phyloP scores from a whole-genome alignment of 2,113 vertebrate species.

The Camelus bactrianus region DNA sequence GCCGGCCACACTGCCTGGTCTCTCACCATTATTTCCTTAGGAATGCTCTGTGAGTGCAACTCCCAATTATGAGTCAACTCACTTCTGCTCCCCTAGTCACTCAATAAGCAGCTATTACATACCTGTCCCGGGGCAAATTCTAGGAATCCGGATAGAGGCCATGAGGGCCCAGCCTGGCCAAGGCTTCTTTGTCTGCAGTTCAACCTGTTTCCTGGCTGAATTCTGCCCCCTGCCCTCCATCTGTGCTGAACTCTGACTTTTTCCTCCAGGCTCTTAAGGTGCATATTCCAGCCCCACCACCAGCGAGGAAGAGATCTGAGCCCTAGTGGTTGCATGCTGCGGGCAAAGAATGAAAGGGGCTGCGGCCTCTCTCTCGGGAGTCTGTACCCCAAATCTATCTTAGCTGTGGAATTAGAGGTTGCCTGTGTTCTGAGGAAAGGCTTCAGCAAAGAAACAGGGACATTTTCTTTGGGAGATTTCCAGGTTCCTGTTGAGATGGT shows the following conservation, averaged over 20 bases:
- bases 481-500: not conserved
- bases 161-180: not conserved
- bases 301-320: not conserved
- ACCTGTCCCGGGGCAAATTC: not conserved
- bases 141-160: fast-evolving
- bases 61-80: not conserved
- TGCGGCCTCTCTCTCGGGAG: not conserved
- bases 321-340: fast-evolving
- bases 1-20: not conserved
- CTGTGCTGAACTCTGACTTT: not conserved
- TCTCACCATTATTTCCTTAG: not conserved
- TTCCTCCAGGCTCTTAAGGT: not conserved
- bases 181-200: not conserved
- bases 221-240: not conserved
- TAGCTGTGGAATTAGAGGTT: not conserved
- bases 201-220: not conserved
- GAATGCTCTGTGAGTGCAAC: not conserved
- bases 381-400: not conserved
- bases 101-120: not conserved
- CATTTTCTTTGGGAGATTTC: not conserved
- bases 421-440: not conserved
- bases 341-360: not conserved
- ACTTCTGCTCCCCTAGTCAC: no score
- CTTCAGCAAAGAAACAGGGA: not conserved
- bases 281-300: fast-evolving